A percentile compares a stretch with the other conserved stretches of the same genome.
These are phyloP conservation scores for Nomada ferruginata DNA, from an alignment of 2,888 invertebrate genomes.

Conservation along the genomic window DNA sequence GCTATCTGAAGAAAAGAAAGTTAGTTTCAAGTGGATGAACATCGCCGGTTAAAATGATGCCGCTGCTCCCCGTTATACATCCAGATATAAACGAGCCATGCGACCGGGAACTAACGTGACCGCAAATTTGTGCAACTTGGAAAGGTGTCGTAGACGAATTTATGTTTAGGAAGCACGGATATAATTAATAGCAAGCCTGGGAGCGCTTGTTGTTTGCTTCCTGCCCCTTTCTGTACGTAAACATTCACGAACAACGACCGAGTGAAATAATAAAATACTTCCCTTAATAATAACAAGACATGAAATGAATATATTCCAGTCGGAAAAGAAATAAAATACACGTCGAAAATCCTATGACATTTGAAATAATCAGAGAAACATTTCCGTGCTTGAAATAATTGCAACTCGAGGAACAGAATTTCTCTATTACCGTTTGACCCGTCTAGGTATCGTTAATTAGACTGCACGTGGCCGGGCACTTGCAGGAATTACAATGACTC, in stretches of 20 bases:
- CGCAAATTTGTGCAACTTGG: constrained; percentile 57
- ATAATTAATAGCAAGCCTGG: constrained; percentile 46
- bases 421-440: constrained; percentile 15
- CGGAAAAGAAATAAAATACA: neutral
- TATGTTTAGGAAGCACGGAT: constrained; percentile 23
- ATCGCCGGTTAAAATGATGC: constrained; percentile 48
- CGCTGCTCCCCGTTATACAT: constrained; percentile 34
- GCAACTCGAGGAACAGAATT: constrained; percentile 24
- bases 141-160: constrained; percentile 30
- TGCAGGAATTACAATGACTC: constrained; percentile 42
- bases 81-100: constrained; percentile 41
- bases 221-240: neutral
- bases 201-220: neutral
- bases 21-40: constrained; percentile 53
- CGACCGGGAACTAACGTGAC: constrained; percentile 54
- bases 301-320: neutral
- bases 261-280: neutral
- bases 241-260: neutral
- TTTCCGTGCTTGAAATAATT: neutral
- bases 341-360: neutral
- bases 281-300: neutral
- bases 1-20: constrained; percentile 26
- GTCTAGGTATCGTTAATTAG: constrained; percentile 32
- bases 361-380: constrained; percentile 45
- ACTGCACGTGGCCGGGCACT: constrained; percentile 38